A percentile compares a stretch with the other conserved stretches of the same genome.
phyloP scores from a whole-genome alignment of 2,888 invertebrate species.

The Xestia c-nigrum region DNA sequence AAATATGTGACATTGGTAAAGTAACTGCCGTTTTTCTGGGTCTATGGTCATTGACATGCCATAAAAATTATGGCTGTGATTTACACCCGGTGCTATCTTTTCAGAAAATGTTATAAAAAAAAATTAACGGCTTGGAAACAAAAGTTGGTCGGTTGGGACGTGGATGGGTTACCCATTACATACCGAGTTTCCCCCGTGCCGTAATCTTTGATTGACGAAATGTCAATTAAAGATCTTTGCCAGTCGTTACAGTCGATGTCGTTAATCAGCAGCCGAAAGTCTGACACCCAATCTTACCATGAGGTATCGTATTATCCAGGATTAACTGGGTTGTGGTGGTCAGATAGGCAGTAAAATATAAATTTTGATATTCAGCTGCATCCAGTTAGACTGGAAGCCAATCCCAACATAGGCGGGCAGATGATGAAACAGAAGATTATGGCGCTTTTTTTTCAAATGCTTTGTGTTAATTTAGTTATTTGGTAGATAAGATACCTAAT shows the following conservation, averaged over 20 bases:
- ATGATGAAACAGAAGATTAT: not conserved
- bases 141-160: too few species aligned
- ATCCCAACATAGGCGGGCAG: not conserved
- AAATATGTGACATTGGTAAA: too few species aligned
- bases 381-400: not conserved
- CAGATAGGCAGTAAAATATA: not conserved
- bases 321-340: not conserved
- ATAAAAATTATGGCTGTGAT: not conserved
- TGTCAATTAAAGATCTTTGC: not conserved
- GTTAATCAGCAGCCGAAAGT: not conserved
- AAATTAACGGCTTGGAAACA: not conserved
- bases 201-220: too few species aligned
- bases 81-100: not conserved
- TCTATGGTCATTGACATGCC: too few species aligned
- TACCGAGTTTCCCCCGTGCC: too few species aligned
- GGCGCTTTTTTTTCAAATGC: not conserved
- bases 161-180: too few species aligned
- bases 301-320: not conserved
- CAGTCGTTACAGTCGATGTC: not conserved
- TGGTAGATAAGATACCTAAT: conserved; percentile 1
- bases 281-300: not conserved
- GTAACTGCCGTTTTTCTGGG: too few species aligned
- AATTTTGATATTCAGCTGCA: not conserved
- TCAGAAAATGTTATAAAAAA: not conserved
- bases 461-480: conserved; percentile 6